Evolutionary conservation across 1,140 invertebrate species (phyloP), one percentile per base, ranked within the genome.

Genomic region (Heliconius hermathena): DNA sequence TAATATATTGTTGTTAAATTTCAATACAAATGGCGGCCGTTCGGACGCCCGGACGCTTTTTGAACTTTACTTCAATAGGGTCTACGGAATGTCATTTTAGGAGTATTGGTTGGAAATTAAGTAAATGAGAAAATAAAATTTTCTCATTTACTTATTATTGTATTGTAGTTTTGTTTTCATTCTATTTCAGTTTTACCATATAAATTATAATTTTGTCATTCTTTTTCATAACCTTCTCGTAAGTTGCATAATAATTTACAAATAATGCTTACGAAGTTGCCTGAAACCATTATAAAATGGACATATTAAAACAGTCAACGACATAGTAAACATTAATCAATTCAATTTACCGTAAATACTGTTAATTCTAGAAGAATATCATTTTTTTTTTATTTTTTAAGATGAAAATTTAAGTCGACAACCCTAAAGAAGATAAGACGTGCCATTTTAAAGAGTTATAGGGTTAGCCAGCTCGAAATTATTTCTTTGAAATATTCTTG

Each of bases 1-100:
- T 93, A 92, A 94, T 94, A 94, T 93, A 93, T 94, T 91, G 91
- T 92, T 84, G 86, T 93, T 94, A 91, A 93, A 93, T 91, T 93
- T 94, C 92, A 93, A 93, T 93, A 93, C 88, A 81, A 89, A 92
- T 90, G 88, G 88, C 88, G 89, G 86, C 89, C 82, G 79, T 78
- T 74, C 74, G 41, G 85, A 88, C 85, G 82, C 82, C 82, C 85
- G 83, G 92, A 91, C 90, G 79, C 90, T 89, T 88, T 84, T 76
- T 71, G 73, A 76, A 73, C 41, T 81, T 81, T 57, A 80, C 74
- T 76, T 84, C 78, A 77, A 80, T 71, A 82, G 74, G 74, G 74
- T 8, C 60, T 18, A 66, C 60, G 26, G 60, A 29, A 66, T 66
- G 60, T 66, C 60, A 4, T 66, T 66, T 66, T 29, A 16, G 26